Conservation (phyloP, 2,888 invertebrate species). For the Drosophila austrosaltans region DNA sequence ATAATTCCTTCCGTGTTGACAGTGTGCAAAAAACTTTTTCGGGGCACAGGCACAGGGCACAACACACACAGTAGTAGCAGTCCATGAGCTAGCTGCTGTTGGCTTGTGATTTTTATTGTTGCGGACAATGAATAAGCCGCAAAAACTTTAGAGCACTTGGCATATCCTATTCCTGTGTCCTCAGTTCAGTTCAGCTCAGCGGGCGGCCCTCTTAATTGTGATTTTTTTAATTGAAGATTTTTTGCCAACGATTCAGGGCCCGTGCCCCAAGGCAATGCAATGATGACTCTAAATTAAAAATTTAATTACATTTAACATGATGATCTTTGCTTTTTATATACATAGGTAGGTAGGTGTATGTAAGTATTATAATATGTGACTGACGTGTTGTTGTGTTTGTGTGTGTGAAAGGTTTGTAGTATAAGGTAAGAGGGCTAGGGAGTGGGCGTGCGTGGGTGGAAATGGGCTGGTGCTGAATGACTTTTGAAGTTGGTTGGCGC, state of each 20-base stretch:
- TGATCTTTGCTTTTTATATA: constrained; percentile 50
- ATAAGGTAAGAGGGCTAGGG: not conserved
- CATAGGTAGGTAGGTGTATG: constrained; percentile 23
- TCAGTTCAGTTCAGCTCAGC: constrained; percentile 49
- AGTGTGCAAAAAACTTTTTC: constrained; percentile 74
- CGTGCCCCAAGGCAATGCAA: constrained; percentile 18
- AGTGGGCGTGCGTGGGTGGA: too few relatives aligned
- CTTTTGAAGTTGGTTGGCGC: constrained; percentile 70
- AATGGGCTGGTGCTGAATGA: constrained; percentile 60
- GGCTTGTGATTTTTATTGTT: constrained; percentile 61
- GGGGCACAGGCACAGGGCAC: constrained; percentile 62
- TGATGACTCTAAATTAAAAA: constrained; percentile 69
- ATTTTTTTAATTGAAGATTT: constrained; percentile 72
- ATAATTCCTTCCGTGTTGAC: constrained; percentile 80
- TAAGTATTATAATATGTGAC: constrained; percentile 2
- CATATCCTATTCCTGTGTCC: constrained; percentile 73
- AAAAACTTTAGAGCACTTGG: constrained; percentile 74
- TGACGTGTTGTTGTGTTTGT: constrained; percentile 30
- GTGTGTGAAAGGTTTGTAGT: constrained; percentile 12
- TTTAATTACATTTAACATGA: constrained; percentile 77
- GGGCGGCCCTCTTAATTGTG: constrained; percentile 68
- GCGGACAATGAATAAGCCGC: constrained; percentile 77
- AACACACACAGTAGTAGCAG: not conserved
- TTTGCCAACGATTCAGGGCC: constrained; percentile 53
- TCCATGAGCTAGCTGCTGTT: constrained; percentile 29